Conservation (phyloP, 1,140 invertebrate genomes). For the Temnothorax longispinosus region DNA sequence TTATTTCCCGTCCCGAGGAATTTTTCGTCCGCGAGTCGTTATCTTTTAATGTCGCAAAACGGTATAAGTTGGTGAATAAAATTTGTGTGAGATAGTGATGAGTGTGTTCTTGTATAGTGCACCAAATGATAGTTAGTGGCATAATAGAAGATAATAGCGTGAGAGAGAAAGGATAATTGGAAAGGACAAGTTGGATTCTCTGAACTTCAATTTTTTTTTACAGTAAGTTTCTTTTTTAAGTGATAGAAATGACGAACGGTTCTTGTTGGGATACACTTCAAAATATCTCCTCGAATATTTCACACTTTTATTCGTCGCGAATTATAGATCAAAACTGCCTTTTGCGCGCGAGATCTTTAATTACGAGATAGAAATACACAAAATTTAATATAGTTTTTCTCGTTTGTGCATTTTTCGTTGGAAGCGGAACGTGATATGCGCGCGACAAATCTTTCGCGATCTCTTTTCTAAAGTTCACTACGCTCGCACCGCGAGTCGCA, state of each 20-base stretch:
- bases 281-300: background rate
- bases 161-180: background rate
- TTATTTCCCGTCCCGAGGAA: background rate
- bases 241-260: background rate
- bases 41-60: conserved; percentile 12
- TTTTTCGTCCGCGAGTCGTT: background rate
- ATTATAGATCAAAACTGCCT: background rate
- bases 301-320: background rate
- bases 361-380: background rate
- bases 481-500: background rate
- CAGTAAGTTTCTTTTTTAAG: background rate
- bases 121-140: background rate
- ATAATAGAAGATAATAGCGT: background rate
- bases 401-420: background rate
- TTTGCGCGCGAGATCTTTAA: background rate
- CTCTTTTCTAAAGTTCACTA: background rate
- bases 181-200: background rate
- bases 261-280: background rate
- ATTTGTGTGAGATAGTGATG: background rate
- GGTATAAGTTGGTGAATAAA: background rate
- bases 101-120: background rate
- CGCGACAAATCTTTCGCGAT: background rate
- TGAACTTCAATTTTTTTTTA: background rate
- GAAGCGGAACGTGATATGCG: background rate
- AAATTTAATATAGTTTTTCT: background rate